A percentile compares a stretch with the other conserved stretches of the same genome.
Conservation (phyloP, 2,888 invertebrate species). For the Coenonympha glycerion region DNA sequence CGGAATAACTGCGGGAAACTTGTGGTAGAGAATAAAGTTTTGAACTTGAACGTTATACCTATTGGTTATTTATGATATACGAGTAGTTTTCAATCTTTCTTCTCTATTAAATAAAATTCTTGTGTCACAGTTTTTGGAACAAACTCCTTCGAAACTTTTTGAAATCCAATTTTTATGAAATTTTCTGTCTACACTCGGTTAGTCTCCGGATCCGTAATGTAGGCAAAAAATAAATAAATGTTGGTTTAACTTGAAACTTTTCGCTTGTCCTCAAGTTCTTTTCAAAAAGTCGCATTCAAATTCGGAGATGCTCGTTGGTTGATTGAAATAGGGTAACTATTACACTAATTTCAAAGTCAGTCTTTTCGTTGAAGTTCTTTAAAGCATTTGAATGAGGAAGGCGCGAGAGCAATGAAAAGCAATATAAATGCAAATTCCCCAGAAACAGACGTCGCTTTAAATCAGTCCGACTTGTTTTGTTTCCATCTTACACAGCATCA, state of each 20-base stretch:
- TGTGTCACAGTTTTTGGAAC: no score
- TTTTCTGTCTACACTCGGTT: no score
- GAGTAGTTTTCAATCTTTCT: no score
- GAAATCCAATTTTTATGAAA: no score
- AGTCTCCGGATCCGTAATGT: background rate
- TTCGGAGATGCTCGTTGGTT: background rate
- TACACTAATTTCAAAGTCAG: background rate
- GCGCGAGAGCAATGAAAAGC: background rate
- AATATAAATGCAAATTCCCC: slow-evolving; percentile 1
- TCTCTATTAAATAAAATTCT: no score
- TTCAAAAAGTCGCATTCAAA: no score
- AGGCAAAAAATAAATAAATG: background rate
- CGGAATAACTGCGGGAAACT: background rate
- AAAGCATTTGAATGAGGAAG: background rate
- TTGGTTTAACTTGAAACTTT: no score
- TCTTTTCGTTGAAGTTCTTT: background rate
- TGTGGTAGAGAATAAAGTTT: background rate
- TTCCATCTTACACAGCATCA: background rate
- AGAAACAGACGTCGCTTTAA: background rate
- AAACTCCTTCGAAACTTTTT: no score
- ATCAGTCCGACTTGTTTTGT: background rate
- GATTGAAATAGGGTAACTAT: background rate
- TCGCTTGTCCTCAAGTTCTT: no score
- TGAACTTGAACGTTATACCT: background rate
- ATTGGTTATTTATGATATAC: no score